Evolutionary conservation across 1,140 invertebrate species (phyloP), one percentile per base, ranked within the genome.

Genomic region (Elymnias hypermnestra): DNA sequence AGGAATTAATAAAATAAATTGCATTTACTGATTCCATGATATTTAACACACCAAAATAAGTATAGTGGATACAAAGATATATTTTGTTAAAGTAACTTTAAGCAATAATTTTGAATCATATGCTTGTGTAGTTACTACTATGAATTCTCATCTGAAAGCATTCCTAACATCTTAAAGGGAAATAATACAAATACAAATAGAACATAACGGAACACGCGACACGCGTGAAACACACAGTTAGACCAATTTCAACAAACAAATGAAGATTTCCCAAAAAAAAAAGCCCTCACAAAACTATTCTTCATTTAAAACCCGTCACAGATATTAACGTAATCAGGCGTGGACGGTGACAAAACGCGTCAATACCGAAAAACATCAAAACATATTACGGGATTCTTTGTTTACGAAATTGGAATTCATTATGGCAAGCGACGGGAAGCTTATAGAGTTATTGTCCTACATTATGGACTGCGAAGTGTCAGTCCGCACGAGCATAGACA

Each of bases 311-410:
- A 35, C 37, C 45, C 53, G 67, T 68, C 67, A 81, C 60, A 72
- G 22, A 35, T 59, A 60, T 76, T 66, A 66, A 63, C 61, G 60
- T 57, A 70, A 74, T 69, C 64, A 64, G 25, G 44, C 53, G 39
- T 55, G 57, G 60, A 54, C 53, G 51, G 38, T 42, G 45, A 56
- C 47, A 75, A 65, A 72, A 66, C 28, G 39, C 37, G 48, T 72
- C 63, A 76, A 79, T 63, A 48, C 48, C 55, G 58, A 57, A 74
- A 65, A 72, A 77, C 68, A 83, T 81, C 76, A 78, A 81, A 83
- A 83, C 79, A 83, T 73, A 83, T 83, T 83, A 83, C 64, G 53
- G 59, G 23, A 36, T 31, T 22, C 35, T 68, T 83, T 83, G 77
- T 83, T 55, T 69, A 53, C 56, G 53, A 72, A 79, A 79, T 83